Evolutionary conservation across 2,797 vertebrate genomes (phyloP), one percentile per base, ranked within the genome.

Genomic region (Adrianichthys oophorus): DNA sequence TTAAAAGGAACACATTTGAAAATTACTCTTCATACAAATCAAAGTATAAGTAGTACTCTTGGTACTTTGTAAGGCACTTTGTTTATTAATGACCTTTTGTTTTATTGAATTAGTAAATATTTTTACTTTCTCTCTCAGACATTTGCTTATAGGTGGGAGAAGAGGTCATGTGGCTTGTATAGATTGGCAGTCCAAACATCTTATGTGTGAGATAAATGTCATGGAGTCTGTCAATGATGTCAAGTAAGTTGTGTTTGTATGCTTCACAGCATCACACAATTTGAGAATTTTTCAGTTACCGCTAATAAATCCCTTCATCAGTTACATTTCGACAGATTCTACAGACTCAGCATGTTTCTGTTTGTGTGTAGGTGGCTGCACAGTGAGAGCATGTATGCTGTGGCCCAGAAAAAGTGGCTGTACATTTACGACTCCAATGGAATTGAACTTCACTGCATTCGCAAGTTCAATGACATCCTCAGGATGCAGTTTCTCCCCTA

Each of bases 321-420:
- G 32, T 52, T 13, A 26, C 15, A 46, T 18, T 24, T 17, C 3
- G 15, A 7, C 5, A 3, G 23, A 0, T 7, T 52, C 0, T 32
- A n/a, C 46, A 2, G 5, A 42, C 15, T 65, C 15, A 41, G 58
- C 32, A 15, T 7, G 1, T 41, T 10, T 55, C 26, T 59, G 12
- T 21, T 29, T 48, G 41, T 29, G 5, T 67, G 6, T 48, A 97
- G 95, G 80, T 98, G 95, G 92, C 91, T 98, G 19, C 96, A 98
- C 65, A 91, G 79, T 0, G 94, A 96, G 75, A 59, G 79, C 0
- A 92, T 96, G 92, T 93, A 93, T 14, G 95, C 96, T 0, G 94
- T 94, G 16, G 94, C 95, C 53, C 95, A 97, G 90, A 94, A 92
- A 78, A 93, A 93, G 70, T 98, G 96, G 95, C 90, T 97, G 6